Conservation (phyloP, 2,797 vertebrate species). For the Phrynocephalus vlangalii region DNA sequence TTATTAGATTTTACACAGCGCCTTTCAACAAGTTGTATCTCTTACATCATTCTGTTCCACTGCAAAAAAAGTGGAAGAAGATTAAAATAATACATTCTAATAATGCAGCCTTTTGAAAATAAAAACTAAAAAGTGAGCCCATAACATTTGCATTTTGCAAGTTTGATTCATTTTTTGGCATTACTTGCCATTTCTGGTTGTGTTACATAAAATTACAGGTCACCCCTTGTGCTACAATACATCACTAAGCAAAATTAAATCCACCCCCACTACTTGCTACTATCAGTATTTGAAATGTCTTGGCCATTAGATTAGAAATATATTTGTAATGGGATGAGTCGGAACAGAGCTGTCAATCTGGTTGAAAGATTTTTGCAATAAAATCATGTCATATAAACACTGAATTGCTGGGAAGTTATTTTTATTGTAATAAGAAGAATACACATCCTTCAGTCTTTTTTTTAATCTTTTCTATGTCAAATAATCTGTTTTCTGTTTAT, state of each 20-base stretch:
- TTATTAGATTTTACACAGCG: constrained; percentile 51
- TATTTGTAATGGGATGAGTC: constrained; percentile 49
- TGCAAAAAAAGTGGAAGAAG: constrained; percentile 13
- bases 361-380: constrained; percentile 46
- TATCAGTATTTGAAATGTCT: constrained; percentile 49
- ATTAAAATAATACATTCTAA: constrained; percentile 2
- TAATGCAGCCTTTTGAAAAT: constrained; percentile 5
- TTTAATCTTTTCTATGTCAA: constrained; percentile 18
- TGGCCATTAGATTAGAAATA: constrained; percentile 17
- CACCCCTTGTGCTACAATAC: constrained; percentile 39
- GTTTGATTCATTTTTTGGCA: constrained; percentile 53
- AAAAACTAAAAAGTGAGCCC: constrained; percentile 5
- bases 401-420: constrained; percentile 45
- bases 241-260: constrained; percentile 46
- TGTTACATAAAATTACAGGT: constrained; percentile 22
- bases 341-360: constrained; percentile 49
- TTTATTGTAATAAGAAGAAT: constrained; percentile 34
- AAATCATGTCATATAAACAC: constrained; percentile 30
- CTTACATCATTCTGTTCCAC: not conserved
- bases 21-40: constrained; percentile 36
- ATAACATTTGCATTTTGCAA: constrained; percentile 54
- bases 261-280: constrained; percentile 36
- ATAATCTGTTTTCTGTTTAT: constrained; percentile 24
- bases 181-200: constrained; percentile 44
- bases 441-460: constrained; percentile 8